These are phyloP conservation scores for Physocephala rufipes DNA, from an alignment of 2,888 invertebrate species.

Conservation along the genomic window DNA sequence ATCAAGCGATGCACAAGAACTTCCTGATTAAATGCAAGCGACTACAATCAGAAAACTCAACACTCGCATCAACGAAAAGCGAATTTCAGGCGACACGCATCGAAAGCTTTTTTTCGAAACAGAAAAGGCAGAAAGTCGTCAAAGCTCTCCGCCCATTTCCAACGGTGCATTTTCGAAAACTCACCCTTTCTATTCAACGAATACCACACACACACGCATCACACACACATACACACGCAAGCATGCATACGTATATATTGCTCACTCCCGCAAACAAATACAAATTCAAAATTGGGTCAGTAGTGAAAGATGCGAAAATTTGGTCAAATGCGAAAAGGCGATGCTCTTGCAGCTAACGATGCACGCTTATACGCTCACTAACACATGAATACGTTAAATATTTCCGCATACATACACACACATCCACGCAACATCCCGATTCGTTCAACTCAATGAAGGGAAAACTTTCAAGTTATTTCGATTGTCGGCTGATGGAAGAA, in stretches of 20 bases:
- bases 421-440: not conserved
- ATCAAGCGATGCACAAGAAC: slow-evolving; percentile 53
- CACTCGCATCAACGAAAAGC: slow-evolving; percentile 29
- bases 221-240: slow-evolving; percentile 40
- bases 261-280: slow-evolving; percentile 38
- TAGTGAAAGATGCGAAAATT: slow-evolving; percentile 49
- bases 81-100: slow-evolving; percentile 2
- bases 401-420: slow-evolving; percentile 16
- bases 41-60: slow-evolving; percentile 35
- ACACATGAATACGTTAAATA: not conserved
- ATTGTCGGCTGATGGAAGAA: slow-evolving; percentile 42
- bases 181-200: slow-evolving; percentile 23
- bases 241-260: slow-evolving; percentile 47
- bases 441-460: not conserved
- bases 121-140: not conserved
- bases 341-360: not conserved
- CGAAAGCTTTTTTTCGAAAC: slow-evolving; percentile 25
- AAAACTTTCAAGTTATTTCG: slow-evolving; percentile 19
- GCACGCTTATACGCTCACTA: slow-evolving; percentile 24
- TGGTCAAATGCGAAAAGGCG: slow-evolving; percentile 18
- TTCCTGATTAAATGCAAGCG: slow-evolving; percentile 51
- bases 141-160: slow-evolving; percentile 15
- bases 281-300: slow-evolving; percentile 58
- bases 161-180: slow-evolving; percentile 17
- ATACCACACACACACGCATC: slow-evolving; percentile 36